Conservation (phyloP, 2,888 invertebrate genomes). For the Hanleya hanleyi region DNA sequence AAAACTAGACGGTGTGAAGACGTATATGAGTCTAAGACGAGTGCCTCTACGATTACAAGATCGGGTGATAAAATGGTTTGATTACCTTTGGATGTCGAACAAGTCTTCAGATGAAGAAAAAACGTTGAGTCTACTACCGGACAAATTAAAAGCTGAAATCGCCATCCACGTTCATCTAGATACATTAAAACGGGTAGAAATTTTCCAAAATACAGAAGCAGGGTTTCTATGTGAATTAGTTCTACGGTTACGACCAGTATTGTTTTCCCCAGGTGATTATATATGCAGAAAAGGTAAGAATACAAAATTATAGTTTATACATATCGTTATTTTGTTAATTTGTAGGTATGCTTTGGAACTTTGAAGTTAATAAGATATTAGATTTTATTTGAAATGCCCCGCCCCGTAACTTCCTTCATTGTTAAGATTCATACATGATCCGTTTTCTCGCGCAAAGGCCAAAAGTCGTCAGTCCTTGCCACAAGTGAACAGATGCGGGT, state of each 20-base stretch:
- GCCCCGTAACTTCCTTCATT: too few species aligned
- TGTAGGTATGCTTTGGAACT: too few species aligned
- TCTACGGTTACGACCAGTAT: slow-evolving; percentile 92
- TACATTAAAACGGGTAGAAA: slow-evolving; percentile 93
- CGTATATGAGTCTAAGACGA: slow-evolving; percentile 97
- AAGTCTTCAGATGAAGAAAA: slow-evolving; percentile 98
- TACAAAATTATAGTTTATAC: not conserved
- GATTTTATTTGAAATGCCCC: too few species aligned
- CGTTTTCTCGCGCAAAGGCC: too few species aligned
- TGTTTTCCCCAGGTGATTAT: slow-evolving; percentile 98
- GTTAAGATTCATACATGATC: too few species aligned
- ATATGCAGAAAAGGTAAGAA: slow-evolving; percentile 96
- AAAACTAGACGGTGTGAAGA: slow-evolving; percentile 98
- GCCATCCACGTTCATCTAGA: slow-evolving; percentile 99
- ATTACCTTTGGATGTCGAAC: slow-evolving; percentile 98
- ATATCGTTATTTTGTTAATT: too few species aligned
- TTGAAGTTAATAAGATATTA: too few species aligned
- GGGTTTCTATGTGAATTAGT: slow-evolving; percentile 99
- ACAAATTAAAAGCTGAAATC: slow-evolving; percentile 98
- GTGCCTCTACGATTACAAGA: slow-evolving; percentile 96
- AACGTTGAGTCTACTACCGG: slow-evolving; percentile 75
- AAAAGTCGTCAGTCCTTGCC: too few species aligned
- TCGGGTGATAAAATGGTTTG: slow-evolving; percentile 99
- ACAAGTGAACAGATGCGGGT: too few species aligned
- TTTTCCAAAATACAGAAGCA: slow-evolving; percentile 99